phyloP scores from a whole-genome alignment of 2,113 vertebrate species.

The Lathamus discolor region DNA sequence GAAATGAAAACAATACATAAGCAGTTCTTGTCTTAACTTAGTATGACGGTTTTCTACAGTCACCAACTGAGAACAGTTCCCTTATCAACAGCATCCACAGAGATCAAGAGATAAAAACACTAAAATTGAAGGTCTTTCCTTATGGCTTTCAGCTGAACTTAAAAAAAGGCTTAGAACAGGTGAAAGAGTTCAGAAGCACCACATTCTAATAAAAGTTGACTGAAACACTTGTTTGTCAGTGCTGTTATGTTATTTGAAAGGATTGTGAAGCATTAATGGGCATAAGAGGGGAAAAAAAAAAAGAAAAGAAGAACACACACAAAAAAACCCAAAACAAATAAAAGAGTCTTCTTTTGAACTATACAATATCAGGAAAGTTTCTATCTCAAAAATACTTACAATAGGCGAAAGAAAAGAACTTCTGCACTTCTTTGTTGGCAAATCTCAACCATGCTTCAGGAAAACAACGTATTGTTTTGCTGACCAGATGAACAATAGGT shows the following conservation, averaged over 20 bases:
- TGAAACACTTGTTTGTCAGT: neutral
- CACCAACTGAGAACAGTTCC: neutral
- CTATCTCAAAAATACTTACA: neutral
- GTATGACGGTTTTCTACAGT: neutral
- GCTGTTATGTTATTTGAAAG: neutral
- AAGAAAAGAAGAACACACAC: neutral
- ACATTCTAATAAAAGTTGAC: conserved; percentile 23
- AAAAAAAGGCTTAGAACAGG: neutral
- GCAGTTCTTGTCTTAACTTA: neutral
- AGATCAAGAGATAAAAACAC: neutral
- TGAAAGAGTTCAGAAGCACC: neutral
- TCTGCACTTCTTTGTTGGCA: neutral
- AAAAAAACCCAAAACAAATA: neutral
- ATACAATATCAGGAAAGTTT: neutral
- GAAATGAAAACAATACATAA: neutral
- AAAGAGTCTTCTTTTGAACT: neutral
- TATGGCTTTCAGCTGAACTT: neutral
- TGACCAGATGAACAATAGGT: neutral
- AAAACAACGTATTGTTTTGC: neutral
- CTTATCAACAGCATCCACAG: neutral
- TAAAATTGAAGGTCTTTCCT: neutral
- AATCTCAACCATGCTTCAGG: neutral
- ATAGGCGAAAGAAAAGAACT: neutral
- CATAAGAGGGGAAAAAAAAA: neutral
- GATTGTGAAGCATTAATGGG: neutral